Percentiles rank a stretch among this genome's conserved stretches.
Conservation (phyloP, 1,140 invertebrate species). For the Cecropterus lyciades region DNA sequence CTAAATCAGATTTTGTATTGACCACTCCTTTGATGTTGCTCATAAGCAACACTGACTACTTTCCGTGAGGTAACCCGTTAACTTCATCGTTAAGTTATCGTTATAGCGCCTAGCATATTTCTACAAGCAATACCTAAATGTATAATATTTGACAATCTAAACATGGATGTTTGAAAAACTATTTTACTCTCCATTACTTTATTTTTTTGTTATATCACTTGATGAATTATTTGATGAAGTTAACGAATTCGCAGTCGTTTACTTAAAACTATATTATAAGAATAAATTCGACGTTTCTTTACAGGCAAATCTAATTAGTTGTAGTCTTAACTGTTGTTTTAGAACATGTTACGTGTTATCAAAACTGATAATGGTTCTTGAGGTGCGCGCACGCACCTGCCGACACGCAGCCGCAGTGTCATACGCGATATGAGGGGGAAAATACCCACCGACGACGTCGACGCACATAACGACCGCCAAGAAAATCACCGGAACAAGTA, state of each 20-base stretch:
- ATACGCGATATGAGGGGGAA: conserved; percentile 34
- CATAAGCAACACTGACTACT: too few species aligned
- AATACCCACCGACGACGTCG: conserved; percentile 4
- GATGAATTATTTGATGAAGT: too few species aligned
- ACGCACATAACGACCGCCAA: too few species aligned
- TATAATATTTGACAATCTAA: background rate
- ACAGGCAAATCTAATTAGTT: background rate
- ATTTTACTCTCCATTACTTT: too few species aligned
- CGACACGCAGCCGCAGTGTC: conserved; percentile 30
- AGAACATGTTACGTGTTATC: conserved; percentile 12
- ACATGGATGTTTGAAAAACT: too few species aligned
- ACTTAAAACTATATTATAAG: background rate
- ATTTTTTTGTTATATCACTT: too few species aligned
- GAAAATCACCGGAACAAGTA: background rate
- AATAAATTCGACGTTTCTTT: background rate
- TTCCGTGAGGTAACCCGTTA: too few species aligned
- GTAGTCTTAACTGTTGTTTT: background rate
- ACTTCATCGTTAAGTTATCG: background rate
- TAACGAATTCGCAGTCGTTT: too few species aligned
- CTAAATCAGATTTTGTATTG: too few species aligned
- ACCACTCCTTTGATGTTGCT: too few species aligned
- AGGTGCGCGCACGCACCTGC: conserved; percentile 21
- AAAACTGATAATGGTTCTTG: conserved; percentile 2
- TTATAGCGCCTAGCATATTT: conserved; percentile 2
- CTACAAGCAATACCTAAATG: background rate